Percentiles rank a stretch among this genome's conserved stretches.
Evolutionary conservation across 2,888 invertebrate species (phyloP).

Genomic region (Cephus pygmeus): DNA sequence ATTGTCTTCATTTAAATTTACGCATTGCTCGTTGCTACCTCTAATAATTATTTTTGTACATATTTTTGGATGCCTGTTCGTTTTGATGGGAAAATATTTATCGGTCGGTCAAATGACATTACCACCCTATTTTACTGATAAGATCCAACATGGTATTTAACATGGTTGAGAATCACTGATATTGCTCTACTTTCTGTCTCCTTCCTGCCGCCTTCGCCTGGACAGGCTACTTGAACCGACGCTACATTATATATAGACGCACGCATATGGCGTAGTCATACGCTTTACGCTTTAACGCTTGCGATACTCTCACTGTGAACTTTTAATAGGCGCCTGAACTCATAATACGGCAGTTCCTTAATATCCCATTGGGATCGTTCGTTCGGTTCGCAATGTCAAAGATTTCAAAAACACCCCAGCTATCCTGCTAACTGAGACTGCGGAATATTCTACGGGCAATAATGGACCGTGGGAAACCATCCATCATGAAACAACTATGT

Average conservation of each 20-base stretch:
- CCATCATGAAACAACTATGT: conserved; percentile 25
- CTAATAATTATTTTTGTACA: neutral
- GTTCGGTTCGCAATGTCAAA: neutral
- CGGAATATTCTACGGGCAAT: conserved; percentile 8
- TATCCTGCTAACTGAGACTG: neutral
- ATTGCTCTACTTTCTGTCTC: conserved; percentile 44
- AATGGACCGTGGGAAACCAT: conserved; percentile 34
- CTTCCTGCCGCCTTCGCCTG: conserved; percentile 31
- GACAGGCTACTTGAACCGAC: conserved; percentile 21
- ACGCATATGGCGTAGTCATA: conserved; percentile 15
- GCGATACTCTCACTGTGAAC: neutral
- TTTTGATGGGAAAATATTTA: neutral
- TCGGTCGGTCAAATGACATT: neutral
- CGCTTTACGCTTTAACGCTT: neutral
- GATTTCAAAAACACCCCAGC: conserved; percentile 10
- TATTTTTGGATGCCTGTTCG: neutral
- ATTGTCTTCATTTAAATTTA: neutral
- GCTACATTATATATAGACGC: conserved; percentile 29
- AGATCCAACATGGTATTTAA: neutral
- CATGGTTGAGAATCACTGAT: conserved; percentile 39
- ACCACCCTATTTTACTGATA: neutral
- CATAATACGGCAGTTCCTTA: neutral
- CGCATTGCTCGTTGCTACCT: neutral
- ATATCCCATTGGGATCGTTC: neutral
- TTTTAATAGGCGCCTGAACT: neutral